phyloP scores from a whole-genome alignment of 2,888 invertebrate genomes.

The Rotaria sp. region DNA sequence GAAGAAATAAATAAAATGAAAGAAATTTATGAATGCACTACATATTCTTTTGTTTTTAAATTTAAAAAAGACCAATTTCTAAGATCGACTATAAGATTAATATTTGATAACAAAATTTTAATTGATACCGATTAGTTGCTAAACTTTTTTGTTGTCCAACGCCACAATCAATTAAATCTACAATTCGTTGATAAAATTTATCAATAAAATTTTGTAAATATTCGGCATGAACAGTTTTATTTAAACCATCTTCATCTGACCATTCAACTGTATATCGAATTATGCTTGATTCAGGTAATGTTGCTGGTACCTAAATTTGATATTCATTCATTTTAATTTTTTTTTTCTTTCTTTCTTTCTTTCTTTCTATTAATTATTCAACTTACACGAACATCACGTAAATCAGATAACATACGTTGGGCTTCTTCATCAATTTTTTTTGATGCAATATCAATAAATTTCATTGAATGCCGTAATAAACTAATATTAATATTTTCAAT shows the following conservation, averaged over 20 bases:
- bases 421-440: constrained; percentile 85
- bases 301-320: constrained; percentile 42
- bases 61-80: no score
- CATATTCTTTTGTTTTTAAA: no score
- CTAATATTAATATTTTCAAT: constrained; percentile 94
- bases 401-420: constrained; percentile 73
- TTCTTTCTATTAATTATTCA: constrained; percentile 50
- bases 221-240: constrained; percentile 81
- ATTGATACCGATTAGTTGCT: constrained; percentile 57
- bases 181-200: constrained; percentile 84
- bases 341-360: constrained; percentile 43
- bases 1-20: no score
- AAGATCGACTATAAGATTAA: no score
- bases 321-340: neutral
- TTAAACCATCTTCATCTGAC: constrained; percentile 81
- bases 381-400: constrained; percentile 80
- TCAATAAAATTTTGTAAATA: constrained; percentile 86
- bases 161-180: constrained; percentile 81
- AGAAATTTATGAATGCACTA: no score
- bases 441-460: constrained; percentile 80
- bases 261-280: constrained; percentile 80
- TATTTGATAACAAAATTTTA: constrained; percentile 43
- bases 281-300: constrained; percentile 41
- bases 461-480: constrained; percentile 69
- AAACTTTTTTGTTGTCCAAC: constrained; percentile 91